Evolutionary conservation across 2,797 vertebrate genomes (phyloP), one percentile per base, ranked within the genome.

Genomic region (Carduelis carduelis): DNA sequence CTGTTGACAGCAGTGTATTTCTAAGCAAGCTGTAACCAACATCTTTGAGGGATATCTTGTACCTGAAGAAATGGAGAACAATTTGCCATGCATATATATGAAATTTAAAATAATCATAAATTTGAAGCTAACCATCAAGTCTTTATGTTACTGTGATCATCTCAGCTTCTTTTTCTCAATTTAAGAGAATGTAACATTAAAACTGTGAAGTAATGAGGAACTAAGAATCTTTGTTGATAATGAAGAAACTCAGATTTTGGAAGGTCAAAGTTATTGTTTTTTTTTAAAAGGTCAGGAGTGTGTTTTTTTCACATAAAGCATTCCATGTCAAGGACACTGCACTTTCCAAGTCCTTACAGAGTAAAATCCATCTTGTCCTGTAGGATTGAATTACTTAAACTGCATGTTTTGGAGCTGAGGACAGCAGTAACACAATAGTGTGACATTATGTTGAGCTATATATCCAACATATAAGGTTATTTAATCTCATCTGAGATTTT

Each of bases 71-170:
- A 93, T 71, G 39, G n/a, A 52, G 66, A 35, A 46, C 47, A 49
- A 11, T 78, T 69, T 84, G 41, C 32, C 32, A 23, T 69, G 21
- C 35, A 34, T 60, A 71, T 89, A 91, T 89, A 61, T 11, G 30
- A 92, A 76, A 35, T 61, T 83, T 27, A 86, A 90, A 95, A 71
- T 66, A 78, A 96, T 85, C 39, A 89, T 43, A 69, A 92, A 56
- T 68, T 64, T 28, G 22, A 96, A 82, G 23, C 15, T 84, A 24
- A 55, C 44, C 12, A 1, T 28, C 52, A 60, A 59, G 18, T 91
- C 32, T 74, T 92, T 59, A 50, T 81, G 41, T n/a, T 70, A 27
- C 18, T 35, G 14, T 19, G 16, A 19, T 63, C 20, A 23, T 46
- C 23, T 22, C 26, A 57, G 53, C 7, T 84, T 85, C 3, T 41